Evolutionary conservation across 2,113 vertebrate genomes (phyloP).

Genomic region (Chloroceryle aenea): DNA sequence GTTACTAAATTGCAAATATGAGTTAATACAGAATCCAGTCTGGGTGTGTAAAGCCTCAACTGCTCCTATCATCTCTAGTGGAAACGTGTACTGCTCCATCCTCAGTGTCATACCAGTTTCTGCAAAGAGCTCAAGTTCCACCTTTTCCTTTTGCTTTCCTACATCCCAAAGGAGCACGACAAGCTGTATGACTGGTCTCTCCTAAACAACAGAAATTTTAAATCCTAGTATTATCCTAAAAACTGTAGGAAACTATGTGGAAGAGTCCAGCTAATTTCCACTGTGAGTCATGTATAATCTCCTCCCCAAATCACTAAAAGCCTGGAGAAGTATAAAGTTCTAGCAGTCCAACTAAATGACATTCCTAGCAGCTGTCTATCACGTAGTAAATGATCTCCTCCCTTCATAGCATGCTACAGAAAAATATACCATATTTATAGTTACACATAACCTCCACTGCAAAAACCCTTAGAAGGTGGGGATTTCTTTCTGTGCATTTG

Average conservation of each 20-base stretch:
- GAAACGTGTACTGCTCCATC: not conserved
- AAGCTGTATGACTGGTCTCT: not conserved
- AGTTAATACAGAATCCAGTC: not conserved
- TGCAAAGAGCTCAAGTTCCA: rapidly evolving
- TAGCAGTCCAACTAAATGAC: not conserved
- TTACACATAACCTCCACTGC: not conserved
- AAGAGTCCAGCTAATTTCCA: not conserved
- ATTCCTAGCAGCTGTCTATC: not conserved
- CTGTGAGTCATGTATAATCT: rapidly evolving
- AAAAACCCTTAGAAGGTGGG: not conserved
- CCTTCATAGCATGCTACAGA: not conserved
- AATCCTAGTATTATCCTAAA: not conserved
- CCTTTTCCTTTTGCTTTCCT: not conserved
- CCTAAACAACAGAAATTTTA: not conserved
- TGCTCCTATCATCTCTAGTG: not conserved
- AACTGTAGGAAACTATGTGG: not conserved
- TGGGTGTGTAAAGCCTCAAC: not conserved
- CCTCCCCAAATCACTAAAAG: not conserved
- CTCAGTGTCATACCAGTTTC: rapidly evolving
- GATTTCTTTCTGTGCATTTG: not conserved
- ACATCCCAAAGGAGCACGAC: not conserved
- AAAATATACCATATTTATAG: not conserved
- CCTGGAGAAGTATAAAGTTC: not conserved
- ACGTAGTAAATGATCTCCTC: not conserved
- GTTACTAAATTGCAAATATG: not conserved